These are phyloP conservation scores for Arnoldichthys spilopterus DNA, from an alignment of 2,797 vertebrate species.

Conservation along the genomic window DNA sequence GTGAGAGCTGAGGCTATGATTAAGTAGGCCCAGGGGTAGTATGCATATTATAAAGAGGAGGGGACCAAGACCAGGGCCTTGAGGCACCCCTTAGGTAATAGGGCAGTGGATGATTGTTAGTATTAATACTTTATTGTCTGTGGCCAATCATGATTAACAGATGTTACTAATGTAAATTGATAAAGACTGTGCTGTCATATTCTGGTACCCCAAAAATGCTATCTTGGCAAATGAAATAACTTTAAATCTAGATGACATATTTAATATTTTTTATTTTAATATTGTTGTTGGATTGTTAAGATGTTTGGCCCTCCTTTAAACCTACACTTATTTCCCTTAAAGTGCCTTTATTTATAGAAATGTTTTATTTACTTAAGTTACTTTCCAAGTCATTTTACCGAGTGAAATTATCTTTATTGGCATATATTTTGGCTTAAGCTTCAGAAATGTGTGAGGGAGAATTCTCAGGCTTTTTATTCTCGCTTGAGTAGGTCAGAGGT, in stretches of 20 bases:
- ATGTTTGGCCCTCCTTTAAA: too few species aligned
- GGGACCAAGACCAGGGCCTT: neutral
- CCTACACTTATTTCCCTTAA: too few species aligned
- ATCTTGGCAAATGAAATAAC: too few species aligned
- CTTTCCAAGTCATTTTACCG: too few species aligned
- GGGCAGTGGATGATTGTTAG: neutral
- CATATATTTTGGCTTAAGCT: neutral
- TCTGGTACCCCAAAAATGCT: too few species aligned
- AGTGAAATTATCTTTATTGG: too few species aligned
- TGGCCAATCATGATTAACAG: too few species aligned
- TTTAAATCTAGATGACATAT: too few species aligned
- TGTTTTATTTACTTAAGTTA: too few species aligned
- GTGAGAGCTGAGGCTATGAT: neutral
- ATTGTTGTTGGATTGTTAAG: too few species aligned
- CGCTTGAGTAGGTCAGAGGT: neutral
- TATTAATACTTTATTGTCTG: neutral
- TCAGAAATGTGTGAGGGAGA: neutral
- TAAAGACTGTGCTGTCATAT: neutral
- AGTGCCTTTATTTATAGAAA: too few species aligned
- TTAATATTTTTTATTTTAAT: too few species aligned
- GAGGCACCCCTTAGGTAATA: neutral
- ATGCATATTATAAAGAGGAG: neutral
- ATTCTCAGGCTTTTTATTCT: neutral
- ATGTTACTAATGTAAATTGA: slow-evolving; percentile 14
- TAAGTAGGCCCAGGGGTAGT: neutral